A percentile compares a stretch with the other conserved stretches of the same genome.
These are phyloP conservation scores for Pimephales promelas DNA, from an alignment of 2,113 vertebrate genomes.

Conservation along the genomic window DNA sequence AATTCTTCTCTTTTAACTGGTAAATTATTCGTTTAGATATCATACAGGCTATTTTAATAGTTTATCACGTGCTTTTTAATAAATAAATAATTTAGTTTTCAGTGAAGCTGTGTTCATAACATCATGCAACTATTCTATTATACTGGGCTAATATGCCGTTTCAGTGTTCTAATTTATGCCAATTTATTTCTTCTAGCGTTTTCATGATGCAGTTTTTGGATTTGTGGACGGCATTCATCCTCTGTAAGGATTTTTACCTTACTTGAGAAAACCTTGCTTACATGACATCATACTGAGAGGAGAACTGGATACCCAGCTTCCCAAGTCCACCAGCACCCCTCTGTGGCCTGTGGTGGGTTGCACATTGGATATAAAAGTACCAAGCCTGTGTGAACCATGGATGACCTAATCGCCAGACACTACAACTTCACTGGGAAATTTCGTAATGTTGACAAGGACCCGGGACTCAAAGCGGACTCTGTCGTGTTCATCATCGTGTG, in stretches of 20 bases:
- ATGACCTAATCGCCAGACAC: conserved; percentile 86
- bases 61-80: background rate
- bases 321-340: conserved; percentile 63
- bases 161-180: background rate
- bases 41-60: background rate
- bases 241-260: conserved; percentile 59
- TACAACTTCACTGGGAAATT: conserved; percentile 97
- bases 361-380: conserved; percentile 59
- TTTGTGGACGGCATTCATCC: conserved; percentile 52
- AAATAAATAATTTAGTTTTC: no score
- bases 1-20: background rate
- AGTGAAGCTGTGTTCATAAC: background rate
- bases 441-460: conserved; percentile 75
- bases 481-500: conserved; percentile 97
- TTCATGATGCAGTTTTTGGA: conserved; percentile 53
- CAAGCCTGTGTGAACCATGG: conserved; percentile 62
- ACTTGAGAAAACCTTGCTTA: conserved; percentile 56
- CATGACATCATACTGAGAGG: conserved; percentile 28
- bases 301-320: conserved; percentile 42
- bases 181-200: conserved; percentile 47
- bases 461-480: conserved; percentile 83
- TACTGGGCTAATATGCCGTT: background rate
- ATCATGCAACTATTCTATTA: background rate
- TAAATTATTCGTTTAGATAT: background rate
- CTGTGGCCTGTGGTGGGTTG: conserved; percentile 60